Conservation (phyloP, 2,113 vertebrate species). For the Entomyzon cyanotis region DNA sequence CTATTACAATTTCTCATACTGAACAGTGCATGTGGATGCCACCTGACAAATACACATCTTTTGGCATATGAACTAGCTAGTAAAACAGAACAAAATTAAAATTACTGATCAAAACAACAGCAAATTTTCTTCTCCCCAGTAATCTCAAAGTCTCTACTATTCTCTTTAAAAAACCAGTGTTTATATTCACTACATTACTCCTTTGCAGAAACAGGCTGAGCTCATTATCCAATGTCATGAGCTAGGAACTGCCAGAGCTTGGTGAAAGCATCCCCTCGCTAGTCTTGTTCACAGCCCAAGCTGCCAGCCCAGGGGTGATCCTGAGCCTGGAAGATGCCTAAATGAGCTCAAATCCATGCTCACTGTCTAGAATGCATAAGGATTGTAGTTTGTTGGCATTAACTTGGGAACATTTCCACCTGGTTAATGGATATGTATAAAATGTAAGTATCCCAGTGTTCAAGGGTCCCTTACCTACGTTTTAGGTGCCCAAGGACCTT, state of each 20-base stretch:
- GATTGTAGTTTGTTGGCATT: background rate
- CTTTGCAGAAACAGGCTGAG: background rate
- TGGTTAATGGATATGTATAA: background rate
- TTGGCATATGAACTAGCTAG: background rate
- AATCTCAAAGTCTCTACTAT: background rate
- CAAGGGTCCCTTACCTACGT: background rate
- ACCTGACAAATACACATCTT: background rate
- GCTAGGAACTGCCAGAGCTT: background rate
- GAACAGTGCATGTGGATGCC: background rate
- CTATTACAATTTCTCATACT: background rate
- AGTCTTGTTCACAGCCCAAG: background rate
- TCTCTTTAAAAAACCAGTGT: background rate
- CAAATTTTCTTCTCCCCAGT: background rate
- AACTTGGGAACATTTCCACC: background rate
- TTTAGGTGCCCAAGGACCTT: background rate
- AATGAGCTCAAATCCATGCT: background rate
- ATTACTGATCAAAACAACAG: background rate
- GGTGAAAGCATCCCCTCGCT: background rate
- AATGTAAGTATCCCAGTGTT: background rate
- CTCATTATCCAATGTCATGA: background rate
- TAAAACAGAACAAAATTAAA: background rate
- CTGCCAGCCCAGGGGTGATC: background rate
- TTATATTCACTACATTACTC: background rate
- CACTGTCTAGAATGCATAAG: background rate
- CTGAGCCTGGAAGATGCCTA: background rate